Conservation (phyloP, 1,140 invertebrate genomes). For the Euura saliciscinereae region DNA sequence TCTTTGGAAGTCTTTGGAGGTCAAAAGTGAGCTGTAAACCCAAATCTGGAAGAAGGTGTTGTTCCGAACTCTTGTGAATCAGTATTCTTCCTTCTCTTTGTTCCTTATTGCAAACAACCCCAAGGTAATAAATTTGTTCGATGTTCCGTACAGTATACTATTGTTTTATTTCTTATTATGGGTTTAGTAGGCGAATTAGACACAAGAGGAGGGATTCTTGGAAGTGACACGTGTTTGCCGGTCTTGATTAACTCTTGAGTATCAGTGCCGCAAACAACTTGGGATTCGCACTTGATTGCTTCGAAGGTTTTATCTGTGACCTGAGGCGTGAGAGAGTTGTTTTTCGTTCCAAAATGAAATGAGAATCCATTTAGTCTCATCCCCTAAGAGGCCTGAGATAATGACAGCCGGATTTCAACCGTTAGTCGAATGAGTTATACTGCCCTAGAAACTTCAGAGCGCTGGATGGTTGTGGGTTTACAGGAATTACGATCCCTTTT, state of each 20-base stretch:
- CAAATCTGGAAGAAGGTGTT: too few relatives aligned
- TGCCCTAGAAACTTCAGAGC: not conserved
- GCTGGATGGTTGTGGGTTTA: not conserved
- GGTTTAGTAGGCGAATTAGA: not conserved
- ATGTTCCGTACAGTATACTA: too few relatives aligned
- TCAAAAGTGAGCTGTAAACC: too few relatives aligned
- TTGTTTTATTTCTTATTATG: too few relatives aligned
- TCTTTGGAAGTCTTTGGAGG: too few relatives aligned
- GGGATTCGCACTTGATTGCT: not conserved
- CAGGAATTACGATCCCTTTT: not conserved
- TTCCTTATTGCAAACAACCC: too few relatives aligned
- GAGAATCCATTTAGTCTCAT: not conserved
- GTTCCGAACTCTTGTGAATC: too few relatives aligned
- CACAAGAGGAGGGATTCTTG: not conserved
- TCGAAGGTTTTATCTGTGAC: not conserved
- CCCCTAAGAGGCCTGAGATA: not conserved
- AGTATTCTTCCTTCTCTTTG: too few relatives aligned
- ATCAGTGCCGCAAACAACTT: slow-evolving; percentile 30
- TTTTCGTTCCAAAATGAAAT: not conserved
- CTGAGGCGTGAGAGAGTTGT: not conserved
- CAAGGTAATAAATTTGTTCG: too few relatives aligned
- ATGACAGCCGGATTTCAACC: not conserved
- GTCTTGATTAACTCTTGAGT: slow-evolving; percentile 33
- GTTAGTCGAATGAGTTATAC: not conserved
- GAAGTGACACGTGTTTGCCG: slow-evolving; percentile 31